Conservation (phyloP, 2,113 vertebrate genomes). For the Tenebrosternarchus preto region DNA sequence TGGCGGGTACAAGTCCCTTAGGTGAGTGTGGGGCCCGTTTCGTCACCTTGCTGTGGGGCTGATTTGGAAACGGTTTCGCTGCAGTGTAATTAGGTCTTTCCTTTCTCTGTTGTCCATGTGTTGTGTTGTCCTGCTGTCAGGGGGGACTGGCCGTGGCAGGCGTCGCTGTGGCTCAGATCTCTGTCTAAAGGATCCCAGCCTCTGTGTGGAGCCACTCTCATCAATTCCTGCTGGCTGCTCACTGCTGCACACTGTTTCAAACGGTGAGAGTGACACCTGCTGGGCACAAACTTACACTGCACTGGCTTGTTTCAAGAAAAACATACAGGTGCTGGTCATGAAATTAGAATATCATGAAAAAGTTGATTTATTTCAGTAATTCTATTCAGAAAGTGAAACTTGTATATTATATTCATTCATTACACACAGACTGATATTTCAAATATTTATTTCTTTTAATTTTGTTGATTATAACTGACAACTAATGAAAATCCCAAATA, state of each 20-base stretch:
- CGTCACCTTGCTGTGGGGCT: background rate
- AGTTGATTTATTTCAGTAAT: too few species aligned
- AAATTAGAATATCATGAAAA: too few species aligned
- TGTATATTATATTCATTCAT: too few species aligned
- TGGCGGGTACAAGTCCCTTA: slow-evolving; percentile 72
- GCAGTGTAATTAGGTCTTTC: background rate
- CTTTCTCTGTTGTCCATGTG: slow-evolving; percentile 17
- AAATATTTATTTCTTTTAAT: too few species aligned
- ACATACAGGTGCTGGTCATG: too few species aligned
- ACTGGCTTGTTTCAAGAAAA: too few species aligned
- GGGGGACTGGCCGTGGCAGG: slow-evolving; percentile 88
- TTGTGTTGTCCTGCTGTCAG: slow-evolving; percentile 69
- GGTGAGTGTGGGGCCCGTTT: slow-evolving; percentile 52
- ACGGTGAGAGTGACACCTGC: slow-evolving; percentile 72
- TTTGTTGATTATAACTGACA: too few species aligned
- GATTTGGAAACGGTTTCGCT: background rate
- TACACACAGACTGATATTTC: too few species aligned
- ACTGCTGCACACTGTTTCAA: slow-evolving; percentile 89
- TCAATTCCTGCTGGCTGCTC: slow-evolving; percentile 87
- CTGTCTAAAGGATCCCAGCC: slow-evolving; percentile 73
- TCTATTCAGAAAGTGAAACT: too few species aligned
- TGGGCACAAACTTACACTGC: slow-evolving; percentile 2
- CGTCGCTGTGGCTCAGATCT: slow-evolving; percentile 81
- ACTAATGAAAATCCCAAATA: too few species aligned
- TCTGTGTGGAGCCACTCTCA: slow-evolving; percentile 84